A percentile compares a stretch with the other conserved stretches of the same genome.
Evolutionary conservation across 2,113 vertebrate species (phyloP).

Genomic region (Ammodramus savannarum): DNA sequence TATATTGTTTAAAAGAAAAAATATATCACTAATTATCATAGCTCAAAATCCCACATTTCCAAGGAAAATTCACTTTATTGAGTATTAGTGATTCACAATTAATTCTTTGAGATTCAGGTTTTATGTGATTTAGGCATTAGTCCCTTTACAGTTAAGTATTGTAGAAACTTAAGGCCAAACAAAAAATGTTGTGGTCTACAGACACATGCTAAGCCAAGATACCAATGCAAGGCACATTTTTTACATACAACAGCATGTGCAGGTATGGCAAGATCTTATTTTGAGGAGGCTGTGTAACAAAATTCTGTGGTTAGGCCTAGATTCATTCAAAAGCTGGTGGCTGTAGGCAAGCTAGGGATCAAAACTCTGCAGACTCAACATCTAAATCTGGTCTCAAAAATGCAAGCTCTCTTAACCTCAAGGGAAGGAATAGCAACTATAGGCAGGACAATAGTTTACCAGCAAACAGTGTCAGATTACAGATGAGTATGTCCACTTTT

Average conservation of each 20-base stretch:
- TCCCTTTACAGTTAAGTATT: neutral
- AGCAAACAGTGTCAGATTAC: neutral
- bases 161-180: neutral
- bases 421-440: neutral
- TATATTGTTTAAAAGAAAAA: neutral
- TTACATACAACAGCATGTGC: neutral
- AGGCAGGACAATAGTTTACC: neutral
- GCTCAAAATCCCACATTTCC: neutral
- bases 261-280: neutral
- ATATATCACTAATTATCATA: neutral
- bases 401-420: neutral
- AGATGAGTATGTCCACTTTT: rapidly evolving
- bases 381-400: neutral
- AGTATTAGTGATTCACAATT: neutral
- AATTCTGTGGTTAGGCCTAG: neutral
- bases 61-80: neutral
- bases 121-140: neutral
- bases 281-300: neutral
- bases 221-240: neutral
- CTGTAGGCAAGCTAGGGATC: neutral
- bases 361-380: neutral
- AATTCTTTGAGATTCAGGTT: neutral
- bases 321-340: neutral
- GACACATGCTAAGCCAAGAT: neutral
- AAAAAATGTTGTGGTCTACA: neutral